These are phyloP conservation scores for Glandiceps talaboti DNA, from an alignment of 53 echinoderm and acorn worm species.

Conservation along the genomic window DNA sequence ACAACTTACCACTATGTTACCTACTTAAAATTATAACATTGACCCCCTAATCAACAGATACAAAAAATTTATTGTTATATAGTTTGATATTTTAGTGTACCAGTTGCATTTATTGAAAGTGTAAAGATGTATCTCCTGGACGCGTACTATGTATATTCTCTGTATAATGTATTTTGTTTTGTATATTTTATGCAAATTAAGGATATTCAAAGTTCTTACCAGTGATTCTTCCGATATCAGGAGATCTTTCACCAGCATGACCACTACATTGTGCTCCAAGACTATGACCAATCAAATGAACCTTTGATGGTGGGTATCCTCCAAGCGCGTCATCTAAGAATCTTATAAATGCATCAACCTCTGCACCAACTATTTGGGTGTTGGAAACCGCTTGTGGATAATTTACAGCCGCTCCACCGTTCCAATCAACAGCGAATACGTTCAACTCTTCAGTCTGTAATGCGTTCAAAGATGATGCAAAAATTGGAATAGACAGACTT, in stretches of 20 bases:
- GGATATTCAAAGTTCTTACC: conserved; percentile 35
- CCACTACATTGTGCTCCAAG: conserved; percentile 77
- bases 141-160: too few relatives aligned
- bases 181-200: too few relatives aligned
- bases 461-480: too few relatives aligned
- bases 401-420: conserved; percentile 25
- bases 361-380: conserved; percentile 81
- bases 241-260: conserved; percentile 46
- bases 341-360: conserved; percentile 18
- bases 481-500: too few relatives aligned
- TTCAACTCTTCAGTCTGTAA: conserved; percentile 57
- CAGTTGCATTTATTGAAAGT: too few relatives aligned
- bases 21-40: too few relatives aligned
- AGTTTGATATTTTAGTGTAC: too few relatives aligned
- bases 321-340: neutral
- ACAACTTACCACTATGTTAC: too few relatives aligned
- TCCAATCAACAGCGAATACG: conserved; percentile 80
- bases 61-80: too few relatives aligned
- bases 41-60: too few relatives aligned
- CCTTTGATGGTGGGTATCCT: conserved; percentile 16
- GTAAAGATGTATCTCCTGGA: too few relatives aligned
- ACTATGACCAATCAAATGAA: conserved; percentile 82
- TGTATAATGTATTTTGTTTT: too few relatives aligned
- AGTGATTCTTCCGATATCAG: conserved; percentile 56
- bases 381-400: conserved; percentile 63